Percentiles rank a stretch among this genome's conserved stretches.
Conservation (phyloP, 2,797 vertebrate genomes). For the Borostomias antarcticus region DNA sequence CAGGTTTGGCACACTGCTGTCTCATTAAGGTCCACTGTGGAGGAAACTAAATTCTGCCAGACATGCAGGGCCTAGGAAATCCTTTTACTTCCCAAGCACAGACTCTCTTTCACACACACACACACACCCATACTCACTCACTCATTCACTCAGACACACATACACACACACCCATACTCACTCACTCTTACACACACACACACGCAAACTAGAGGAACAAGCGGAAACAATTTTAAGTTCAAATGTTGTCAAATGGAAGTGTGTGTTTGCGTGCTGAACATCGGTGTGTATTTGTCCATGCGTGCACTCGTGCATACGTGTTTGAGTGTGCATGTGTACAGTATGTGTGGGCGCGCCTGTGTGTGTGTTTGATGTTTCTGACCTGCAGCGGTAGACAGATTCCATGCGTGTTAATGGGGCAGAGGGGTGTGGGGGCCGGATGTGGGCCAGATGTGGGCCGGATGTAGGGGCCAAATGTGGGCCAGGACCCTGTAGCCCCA, state of each 20-base stretch:
- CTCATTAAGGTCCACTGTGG: slow-evolving; percentile 39
- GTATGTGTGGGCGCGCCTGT: background rate
- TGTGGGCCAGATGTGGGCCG: too few relatives aligned
- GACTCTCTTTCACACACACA: background rate
- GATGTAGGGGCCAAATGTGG: slow-evolving; percentile 10
- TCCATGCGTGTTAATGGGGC: slow-evolving; percentile 6
- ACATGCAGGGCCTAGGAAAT: slow-evolving; percentile 4
- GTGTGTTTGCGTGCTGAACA: slow-evolving; percentile 13
- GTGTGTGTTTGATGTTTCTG: background rate
- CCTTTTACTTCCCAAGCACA: background rate
- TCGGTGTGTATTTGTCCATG: background rate
- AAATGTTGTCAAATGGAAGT: background rate
- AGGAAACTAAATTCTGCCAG: slow-evolving; percentile 60
- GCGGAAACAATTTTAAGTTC: too few relatives aligned
- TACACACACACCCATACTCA: background rate
- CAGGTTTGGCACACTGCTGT: slow-evolving; percentile 39
- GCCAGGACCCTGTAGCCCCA: too few relatives aligned
- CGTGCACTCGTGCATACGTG: background rate
- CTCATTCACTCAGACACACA: too few relatives aligned
- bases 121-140: background rate
- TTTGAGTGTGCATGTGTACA: background rate
- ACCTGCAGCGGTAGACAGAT: background rate
- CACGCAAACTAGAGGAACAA: background rate
- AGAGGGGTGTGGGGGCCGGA: background rate
- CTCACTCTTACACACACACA: background rate